phyloP scores from a whole-genome alignment of 2,113 vertebrate genomes.

The Thymallus thymallus region DNA sequence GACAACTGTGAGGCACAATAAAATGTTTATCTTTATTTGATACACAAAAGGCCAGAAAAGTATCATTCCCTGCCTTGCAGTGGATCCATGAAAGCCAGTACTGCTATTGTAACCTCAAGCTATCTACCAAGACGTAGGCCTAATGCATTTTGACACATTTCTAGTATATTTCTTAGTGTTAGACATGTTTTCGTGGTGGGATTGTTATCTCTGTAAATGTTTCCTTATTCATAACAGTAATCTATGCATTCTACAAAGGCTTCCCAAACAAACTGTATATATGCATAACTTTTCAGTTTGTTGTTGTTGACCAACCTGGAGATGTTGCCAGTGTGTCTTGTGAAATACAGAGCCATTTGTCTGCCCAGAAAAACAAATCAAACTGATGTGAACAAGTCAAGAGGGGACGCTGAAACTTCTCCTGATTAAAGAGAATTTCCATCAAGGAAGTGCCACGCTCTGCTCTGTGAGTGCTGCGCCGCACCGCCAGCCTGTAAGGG shows the following conservation, averaged over 20 bases:
- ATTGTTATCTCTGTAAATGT: background rate
- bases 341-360: slow-evolving; percentile 21
- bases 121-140: background rate
- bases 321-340: slow-evolving; percentile 13
- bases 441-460: slow-evolving; percentile 59
- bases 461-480: slow-evolving; percentile 49
- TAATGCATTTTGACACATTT: background rate
- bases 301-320: slow-evolving; percentile 21
- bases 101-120: background rate
- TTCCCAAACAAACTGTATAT: background rate
- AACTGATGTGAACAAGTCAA: slow-evolving; percentile 48
- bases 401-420: slow-evolving; percentile 44
- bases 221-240: background rate
- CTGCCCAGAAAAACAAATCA: slow-evolving; percentile 49
- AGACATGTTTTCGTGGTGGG: background rate
- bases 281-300: slow-evolving; percentile 3
- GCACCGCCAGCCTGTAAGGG: slow-evolving; percentile 40
- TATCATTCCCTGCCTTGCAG: slow-evolving; percentile 21
- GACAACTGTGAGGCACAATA: slow-evolving; percentile 4
- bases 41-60: slow-evolving; percentile 6
- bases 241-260: background rate
- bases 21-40: background rate
- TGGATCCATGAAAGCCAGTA: slow-evolving; percentile 24
- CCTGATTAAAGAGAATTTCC: slow-evolving; percentile 68
- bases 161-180: background rate